A percentile compares a stretch with the other conserved stretches of the same genome.
These are phyloP conservation scores for Schizaphis graminum DNA, from an alignment of 2,888 invertebrate genomes.

Conservation along the genomic window DNA sequence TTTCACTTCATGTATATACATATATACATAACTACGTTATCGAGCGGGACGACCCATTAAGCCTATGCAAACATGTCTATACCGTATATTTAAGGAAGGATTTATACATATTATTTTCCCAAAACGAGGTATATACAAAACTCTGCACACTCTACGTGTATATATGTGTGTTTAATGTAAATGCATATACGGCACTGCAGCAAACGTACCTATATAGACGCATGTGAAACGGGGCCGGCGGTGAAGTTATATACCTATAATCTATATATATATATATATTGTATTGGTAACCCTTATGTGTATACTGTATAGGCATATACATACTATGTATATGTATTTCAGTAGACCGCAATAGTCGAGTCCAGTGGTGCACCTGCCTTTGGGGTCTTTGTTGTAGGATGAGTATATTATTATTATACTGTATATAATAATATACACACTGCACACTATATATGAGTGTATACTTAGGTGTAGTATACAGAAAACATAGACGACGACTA, in stretches of 20 bases:
- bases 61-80: conserved; percentile 48
- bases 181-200: not conserved
- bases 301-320: not conserved
- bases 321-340: not conserved
- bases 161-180: not conserved
- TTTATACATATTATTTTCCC: conserved; percentile 43
- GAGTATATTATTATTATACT: not conserved
- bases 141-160: not conserved
- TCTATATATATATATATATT: not conserved
- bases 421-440: not conserved
- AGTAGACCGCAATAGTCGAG: not conserved
- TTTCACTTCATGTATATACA: not conserved
- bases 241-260: not conserved
- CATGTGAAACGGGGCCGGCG: not conserved
- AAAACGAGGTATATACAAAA: conserved; percentile 11
- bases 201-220: not conserved
- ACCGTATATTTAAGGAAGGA: conserved; percentile 17
- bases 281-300: not conserved
- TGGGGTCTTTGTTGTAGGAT: not conserved
- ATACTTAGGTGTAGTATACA: not conserved
- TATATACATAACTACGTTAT: not conserved
- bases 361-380: conserved; percentile 41
- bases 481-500: not conserved
- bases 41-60: conserved; percentile 57
- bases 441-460: not conserved